phyloP scores from a whole-genome alignment of 1,140 invertebrate genomes.

The Drosophila subobscura region DNA sequence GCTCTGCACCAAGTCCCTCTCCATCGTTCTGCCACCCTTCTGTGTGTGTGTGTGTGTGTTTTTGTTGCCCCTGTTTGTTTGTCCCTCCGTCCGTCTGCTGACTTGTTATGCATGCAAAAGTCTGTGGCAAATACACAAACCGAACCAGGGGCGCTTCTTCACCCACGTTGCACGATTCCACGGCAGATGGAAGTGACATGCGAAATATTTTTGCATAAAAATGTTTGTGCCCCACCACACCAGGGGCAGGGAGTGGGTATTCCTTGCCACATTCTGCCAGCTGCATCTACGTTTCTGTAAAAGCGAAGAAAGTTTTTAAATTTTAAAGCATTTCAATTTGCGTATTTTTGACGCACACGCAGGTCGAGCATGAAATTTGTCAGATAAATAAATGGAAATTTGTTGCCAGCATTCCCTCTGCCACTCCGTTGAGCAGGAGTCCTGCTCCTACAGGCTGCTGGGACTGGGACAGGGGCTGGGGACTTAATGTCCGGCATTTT shows the following conservation, averaged over 20 bases:
- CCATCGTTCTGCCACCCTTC: not conserved
- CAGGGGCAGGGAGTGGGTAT: not conserved
- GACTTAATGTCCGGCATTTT: slow-evolving; percentile 71
- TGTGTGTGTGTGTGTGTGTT: slow-evolving; percentile 18
- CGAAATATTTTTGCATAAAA: slow-evolving; percentile 81
- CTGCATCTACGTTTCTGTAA: slow-evolving; percentile 43
- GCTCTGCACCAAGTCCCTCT: not conserved
- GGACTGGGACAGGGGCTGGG: not conserved
- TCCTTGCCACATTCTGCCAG: slow-evolving; percentile 50
- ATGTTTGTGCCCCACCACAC: slow-evolving; percentile 67
- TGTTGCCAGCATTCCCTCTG: slow-evolving; percentile 1
- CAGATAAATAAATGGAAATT: slow-evolving; percentile 17
- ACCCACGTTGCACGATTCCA: slow-evolving; percentile 4
- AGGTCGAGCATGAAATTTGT: slow-evolving; percentile 62
- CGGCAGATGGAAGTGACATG: slow-evolving; percentile 67
- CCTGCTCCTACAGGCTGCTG: not conserved
- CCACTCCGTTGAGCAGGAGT: slow-evolving; percentile 2
- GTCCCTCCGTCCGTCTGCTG: slow-evolving; percentile 55
- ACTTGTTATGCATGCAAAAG: slow-evolving; percentile 80
- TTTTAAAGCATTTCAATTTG: slow-evolving; percentile 68
- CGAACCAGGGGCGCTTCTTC: not conserved
- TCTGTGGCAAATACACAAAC: slow-evolving; percentile 73
- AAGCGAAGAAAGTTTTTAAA: slow-evolving; percentile 35
- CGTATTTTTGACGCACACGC: slow-evolving; percentile 42
- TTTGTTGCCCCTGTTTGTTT: slow-evolving; percentile 51